These are phyloP conservation scores for Phrixothrix hirtus DNA, from an alignment of 2,888 invertebrate species.

Conservation along the genomic window DNA sequence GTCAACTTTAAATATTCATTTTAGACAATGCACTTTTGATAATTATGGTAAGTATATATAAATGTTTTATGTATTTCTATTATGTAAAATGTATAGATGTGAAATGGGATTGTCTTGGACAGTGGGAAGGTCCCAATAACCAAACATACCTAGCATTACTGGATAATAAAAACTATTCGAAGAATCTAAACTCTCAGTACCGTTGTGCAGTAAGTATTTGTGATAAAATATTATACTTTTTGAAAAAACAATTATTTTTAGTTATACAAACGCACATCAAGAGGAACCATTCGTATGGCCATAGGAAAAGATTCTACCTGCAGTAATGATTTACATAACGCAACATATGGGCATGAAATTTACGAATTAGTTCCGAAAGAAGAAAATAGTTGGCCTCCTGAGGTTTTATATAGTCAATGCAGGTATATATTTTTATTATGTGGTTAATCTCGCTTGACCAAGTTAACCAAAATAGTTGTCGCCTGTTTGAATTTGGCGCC, in stretches of 20 bases:
- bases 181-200: slow-evolving; percentile 59
- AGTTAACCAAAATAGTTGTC: too few relatives aligned
- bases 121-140: slow-evolving; percentile 63
- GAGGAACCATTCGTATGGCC: slow-evolving; percentile 62
- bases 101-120: slow-evolving; percentile 66
- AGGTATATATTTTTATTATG: too few relatives aligned
- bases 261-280: slow-evolving; percentile 59
- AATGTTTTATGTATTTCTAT: slow-evolving; percentile 21
- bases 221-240: neutral
- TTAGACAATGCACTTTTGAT: slow-evolving; percentile 62
- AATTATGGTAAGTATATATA: slow-evolving; percentile 57
- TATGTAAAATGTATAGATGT: slow-evolving; percentile 58
- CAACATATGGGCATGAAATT: slow-evolving; percentile 63
- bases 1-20: slow-evolving; percentile 61
- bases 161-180: slow-evolving; percentile 55
- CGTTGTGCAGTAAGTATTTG: slow-evolving; percentile 62
- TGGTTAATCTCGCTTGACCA: too few relatives aligned
- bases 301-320: slow-evolving; percentile 69
- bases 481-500: too few relatives aligned
- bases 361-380: slow-evolving; percentile 56
- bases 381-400: slow-evolving; percentile 53
- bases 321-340: slow-evolving; percentile 55
- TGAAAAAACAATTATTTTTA: slow-evolving; percentile 18
- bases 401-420: slow-evolving; percentile 46
- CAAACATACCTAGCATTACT: slow-evolving; percentile 63